phyloP scores from a whole-genome alignment of 2,113 vertebrate genomes.

The Odontophorus gujanensis region DNA sequence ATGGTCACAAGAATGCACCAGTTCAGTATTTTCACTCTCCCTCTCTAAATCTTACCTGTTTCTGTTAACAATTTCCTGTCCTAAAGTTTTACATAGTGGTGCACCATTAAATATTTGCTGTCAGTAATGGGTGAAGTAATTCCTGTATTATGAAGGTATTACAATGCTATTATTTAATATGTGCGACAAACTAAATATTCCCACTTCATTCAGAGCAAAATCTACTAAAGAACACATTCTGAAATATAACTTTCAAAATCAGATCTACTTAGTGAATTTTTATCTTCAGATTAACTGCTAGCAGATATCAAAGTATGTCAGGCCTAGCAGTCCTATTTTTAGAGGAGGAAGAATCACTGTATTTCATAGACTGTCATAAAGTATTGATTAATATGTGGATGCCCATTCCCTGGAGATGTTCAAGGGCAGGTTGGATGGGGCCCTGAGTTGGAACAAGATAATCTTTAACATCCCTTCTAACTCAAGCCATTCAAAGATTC shows the following conservation, averaged over 20 bases:
- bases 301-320: background rate
- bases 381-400: background rate
- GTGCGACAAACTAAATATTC: background rate
- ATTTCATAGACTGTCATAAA: background rate
- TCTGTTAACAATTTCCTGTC: background rate
- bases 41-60: background rate
- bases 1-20: background rate
- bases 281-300: background rate
- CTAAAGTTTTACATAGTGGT: background rate
- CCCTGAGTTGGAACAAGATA: too few relatives aligned
- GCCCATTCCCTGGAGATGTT: too few relatives aligned
- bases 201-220: too few relatives aligned
- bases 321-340: background rate
- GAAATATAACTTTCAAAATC: background rate
- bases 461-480: too few relatives aligned
- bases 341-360: background rate
- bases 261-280: background rate
- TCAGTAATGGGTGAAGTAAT: background rate
- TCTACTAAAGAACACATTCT: background rate
- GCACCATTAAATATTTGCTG: background rate
- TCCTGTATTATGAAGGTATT: background rate
- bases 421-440: too few relatives aligned
- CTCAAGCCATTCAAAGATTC: too few relatives aligned
- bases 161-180: background rate
- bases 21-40: background rate